Evolutionary conservation across 2,797 vertebrate species (phyloP).

Genomic region (Eurystomus glaucurus): DNA sequence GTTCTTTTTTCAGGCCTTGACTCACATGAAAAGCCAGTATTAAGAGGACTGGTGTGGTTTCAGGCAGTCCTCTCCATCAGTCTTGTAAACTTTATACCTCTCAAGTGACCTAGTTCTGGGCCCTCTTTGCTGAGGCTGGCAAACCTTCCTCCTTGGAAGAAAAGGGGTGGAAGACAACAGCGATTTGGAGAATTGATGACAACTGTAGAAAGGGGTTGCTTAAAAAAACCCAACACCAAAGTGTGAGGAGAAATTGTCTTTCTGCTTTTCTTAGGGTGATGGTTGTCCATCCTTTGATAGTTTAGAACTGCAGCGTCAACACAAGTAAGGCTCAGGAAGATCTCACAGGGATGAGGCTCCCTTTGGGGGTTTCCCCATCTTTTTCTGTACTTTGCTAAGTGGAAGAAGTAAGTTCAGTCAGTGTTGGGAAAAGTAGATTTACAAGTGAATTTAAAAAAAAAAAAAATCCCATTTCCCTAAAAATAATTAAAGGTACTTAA

Average conservation of each 20-base stretch:
- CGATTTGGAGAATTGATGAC: not conserved
- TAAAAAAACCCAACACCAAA: not conserved
- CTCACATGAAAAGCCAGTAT: not conserved
- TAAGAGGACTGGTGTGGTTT: not conserved
- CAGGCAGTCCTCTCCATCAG: not conserved
- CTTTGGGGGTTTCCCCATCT: not conserved
- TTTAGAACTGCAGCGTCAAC: not conserved
- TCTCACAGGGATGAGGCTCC: not conserved
- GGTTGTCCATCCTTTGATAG: not conserved
- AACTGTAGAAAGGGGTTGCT: not conserved
- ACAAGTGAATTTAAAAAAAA: not conserved
- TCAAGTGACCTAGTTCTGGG: not conserved
- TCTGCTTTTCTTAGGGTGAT: not conserved
- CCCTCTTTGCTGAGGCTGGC: not conserved
- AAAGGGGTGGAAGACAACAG: not conserved
- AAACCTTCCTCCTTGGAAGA: not conserved
- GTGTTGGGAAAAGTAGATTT: not conserved
- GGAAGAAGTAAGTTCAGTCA: not conserved
- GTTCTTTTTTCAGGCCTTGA: not conserved
- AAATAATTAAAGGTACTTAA: not conserved
- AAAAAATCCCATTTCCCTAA: not conserved
- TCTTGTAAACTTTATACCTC: not conserved
- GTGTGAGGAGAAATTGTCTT: not conserved
- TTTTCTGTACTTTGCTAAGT: not conserved
- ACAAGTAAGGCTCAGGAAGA: not conserved